Base-by-base conservation (phyloP, 1,140 invertebrate species). In the Amyelois transitella region DNA sequence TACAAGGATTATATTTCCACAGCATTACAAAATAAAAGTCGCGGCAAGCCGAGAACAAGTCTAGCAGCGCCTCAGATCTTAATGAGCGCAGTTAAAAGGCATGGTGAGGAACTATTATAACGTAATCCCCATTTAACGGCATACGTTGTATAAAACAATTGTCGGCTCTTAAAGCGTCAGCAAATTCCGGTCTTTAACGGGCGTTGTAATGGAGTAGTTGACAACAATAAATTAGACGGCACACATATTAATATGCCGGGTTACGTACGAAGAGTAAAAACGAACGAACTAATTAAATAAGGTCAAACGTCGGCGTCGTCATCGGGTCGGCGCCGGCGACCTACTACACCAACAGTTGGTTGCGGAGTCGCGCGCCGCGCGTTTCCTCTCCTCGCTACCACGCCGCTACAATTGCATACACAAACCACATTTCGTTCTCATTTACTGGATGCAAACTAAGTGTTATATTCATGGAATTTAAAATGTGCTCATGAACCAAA, bases 231-330 rank as follows among this genome's bases (percentile, higher is more conserved):
- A 78, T 83, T 82, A 82, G 67, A 64, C 67, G 68, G 66, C 72
- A 77, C 62, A 77, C 80, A 82, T 85, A 79, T 86, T 83, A 83
- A 85, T 86, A 83, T 72, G 72, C 63, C 69, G 64, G 63, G 75
- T 78, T 78, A 84, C 74, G 75, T 81, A 80, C 66, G 69, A 78
- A 84, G 78, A 87, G 79, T 87, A 87, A 87, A 81, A 85, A 87
- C 74, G 84, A 86, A 83, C 80, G 75, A 81, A 87, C 77, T 87
- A 87, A 87, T 87, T 87, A 85, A 87, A 87, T 87, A 87, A 83
- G 84, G 84, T 87, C 84, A 87, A 85, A 78, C 81, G 84, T 84
- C 74, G 72, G 58, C 61, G 65, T 52, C 69, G 64, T 57, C 45
- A 14, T n/a, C 71, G 74, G 66, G 70, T 71, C 67, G 64, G 62